Conservation (phyloP, 2,888 invertebrate species). For the Cacoxenus indagator region DNA sequence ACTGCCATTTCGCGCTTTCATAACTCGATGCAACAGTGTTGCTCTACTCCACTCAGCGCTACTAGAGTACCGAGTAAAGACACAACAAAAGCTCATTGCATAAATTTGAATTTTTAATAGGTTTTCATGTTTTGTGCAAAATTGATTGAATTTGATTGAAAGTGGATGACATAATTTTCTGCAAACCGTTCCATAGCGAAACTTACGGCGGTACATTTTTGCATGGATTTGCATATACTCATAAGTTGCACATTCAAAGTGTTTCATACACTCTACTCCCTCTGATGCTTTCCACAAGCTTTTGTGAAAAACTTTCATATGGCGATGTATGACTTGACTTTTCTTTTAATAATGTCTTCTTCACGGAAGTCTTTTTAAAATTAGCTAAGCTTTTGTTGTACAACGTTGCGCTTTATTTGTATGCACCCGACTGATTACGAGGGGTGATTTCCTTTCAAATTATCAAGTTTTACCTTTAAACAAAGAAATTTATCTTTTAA, state of each 20-base stretch:
- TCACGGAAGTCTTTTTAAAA: background rate
- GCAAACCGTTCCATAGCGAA: too few species aligned
- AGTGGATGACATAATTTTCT: slow-evolving; percentile 51
- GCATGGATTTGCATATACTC: slow-evolving; percentile 30
- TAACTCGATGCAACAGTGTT: background rate
- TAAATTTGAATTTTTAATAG: slow-evolving; percentile 51
- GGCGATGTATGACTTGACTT: background rate
- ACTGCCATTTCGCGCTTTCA: background rate
- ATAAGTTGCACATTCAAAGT: background rate
- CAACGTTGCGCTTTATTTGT: background rate
- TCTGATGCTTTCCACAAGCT: background rate
- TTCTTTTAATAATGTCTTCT: background rate
- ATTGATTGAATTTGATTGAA: slow-evolving; percentile 49
- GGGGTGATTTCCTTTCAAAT: background rate
- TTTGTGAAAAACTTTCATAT: background rate
- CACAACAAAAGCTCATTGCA: slow-evolving; percentile 34
- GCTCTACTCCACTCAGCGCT: too few species aligned
- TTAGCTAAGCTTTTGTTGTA: background rate
- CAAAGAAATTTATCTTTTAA: background rate
- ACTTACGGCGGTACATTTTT: slow-evolving; percentile 27
- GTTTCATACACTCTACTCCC: background rate
- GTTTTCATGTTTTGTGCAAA: slow-evolving; percentile 43
- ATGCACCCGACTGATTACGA: background rate
- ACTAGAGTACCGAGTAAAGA: background rate
- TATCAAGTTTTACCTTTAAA: background rate